phyloP scores from a whole-genome alignment of 2,113 vertebrate species.

The Anolis sagrei region DNA sequence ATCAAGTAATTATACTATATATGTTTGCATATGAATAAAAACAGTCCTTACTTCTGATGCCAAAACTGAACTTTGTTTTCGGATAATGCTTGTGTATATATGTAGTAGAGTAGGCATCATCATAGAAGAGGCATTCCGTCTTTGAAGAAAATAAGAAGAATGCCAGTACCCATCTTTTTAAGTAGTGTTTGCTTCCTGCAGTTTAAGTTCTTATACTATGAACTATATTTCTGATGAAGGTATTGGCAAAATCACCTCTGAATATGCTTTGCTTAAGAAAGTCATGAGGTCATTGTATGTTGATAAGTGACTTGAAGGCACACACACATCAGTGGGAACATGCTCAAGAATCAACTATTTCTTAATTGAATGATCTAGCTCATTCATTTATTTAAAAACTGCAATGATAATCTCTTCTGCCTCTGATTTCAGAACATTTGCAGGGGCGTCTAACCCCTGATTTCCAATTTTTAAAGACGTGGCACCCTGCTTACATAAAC shows the following conservation, averaged over 20 bases:
- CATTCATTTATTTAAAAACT: neutral
- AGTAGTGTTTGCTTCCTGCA: neutral
- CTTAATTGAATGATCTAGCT: neutral
- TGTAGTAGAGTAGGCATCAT: neutral
- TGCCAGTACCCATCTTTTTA: neutral
- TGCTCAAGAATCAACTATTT: neutral
- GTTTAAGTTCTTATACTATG: neutral
- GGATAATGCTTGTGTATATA: neutral
- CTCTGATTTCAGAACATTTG: neutral
- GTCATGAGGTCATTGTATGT: too few species aligned
- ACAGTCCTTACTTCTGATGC: neutral
- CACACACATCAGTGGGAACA: neutral
- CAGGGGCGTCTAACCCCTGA: neutral
- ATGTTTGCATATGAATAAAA: neutral
- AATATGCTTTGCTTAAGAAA: too few species aligned
- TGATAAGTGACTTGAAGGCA: too few species aligned
- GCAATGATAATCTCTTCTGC: neutral
- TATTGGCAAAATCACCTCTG: too few species aligned
- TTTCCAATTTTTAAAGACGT: neutral
- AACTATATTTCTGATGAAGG: too few species aligned
- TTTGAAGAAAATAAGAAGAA: neutral
- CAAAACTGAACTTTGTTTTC: neutral
- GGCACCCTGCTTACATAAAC: fast-evolving
- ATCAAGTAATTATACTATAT: neutral
- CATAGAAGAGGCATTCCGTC: neutral